Evolutionary conservation across 2,797 vertebrate species (phyloP).

Genomic region (Melanotaenia trifasciata): DNA sequence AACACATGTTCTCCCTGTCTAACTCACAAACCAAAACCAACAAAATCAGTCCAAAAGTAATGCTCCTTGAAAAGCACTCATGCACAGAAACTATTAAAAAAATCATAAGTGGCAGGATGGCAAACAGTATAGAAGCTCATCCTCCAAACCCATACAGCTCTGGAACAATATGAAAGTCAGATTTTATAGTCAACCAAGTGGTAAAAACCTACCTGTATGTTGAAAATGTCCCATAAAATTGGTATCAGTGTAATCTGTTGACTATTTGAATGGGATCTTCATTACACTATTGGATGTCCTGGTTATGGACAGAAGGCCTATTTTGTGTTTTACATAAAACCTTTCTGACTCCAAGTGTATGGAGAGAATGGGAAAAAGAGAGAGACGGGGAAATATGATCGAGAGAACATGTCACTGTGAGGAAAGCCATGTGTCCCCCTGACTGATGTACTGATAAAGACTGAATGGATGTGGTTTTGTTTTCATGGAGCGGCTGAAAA

Average conservation of each 20-base stretch:
- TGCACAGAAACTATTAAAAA: slow-evolving; percentile 24
- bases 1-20: slow-evolving; percentile 53
- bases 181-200: slow-evolving; percentile 24
- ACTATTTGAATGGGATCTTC: not conserved
- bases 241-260: slow-evolving; percentile 10
- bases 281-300: not conserved
- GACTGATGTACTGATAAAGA: slow-evolving; percentile 62
- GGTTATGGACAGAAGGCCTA: not conserved
- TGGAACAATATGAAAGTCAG: slow-evolving; percentile 16
- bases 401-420: slow-evolving; percentile 22
- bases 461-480: slow-evolving; percentile 67
- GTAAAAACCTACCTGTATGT: slow-evolving; percentile 17
- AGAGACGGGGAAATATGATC: slow-evolving; percentile 38
- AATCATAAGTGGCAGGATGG: slow-evolving; percentile 40
- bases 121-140: slow-evolving; percentile 27
- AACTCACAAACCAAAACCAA: slow-evolving; percentile 62
- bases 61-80: slow-evolving; percentile 41
- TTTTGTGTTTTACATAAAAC: not conserved
- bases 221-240: not conserved
- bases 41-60: slow-evolving; percentile 61
- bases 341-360: slow-evolving; percentile 5
- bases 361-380: slow-evolving; percentile 9
- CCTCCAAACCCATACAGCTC: slow-evolving; percentile 20
- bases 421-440: slow-evolving; percentile 59
- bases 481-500: slow-evolving; percentile 51